Evolutionary conservation across 2,113 vertebrate species (phyloP).

Genomic region (Cynoglossus semilaevis): DNA sequence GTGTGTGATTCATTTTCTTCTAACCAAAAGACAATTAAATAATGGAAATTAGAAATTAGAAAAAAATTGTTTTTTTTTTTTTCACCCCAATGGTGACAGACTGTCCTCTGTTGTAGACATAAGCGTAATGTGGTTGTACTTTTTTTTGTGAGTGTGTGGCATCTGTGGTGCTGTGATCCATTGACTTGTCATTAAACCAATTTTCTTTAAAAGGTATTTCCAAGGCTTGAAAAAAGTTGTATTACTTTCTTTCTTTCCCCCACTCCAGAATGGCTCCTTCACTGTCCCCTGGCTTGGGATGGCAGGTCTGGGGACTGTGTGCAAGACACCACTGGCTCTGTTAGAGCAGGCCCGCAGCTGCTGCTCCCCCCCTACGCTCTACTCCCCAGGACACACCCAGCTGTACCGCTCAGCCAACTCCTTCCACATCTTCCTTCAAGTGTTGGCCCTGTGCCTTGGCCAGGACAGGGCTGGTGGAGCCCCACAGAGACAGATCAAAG

Average conservation of each 20-base stretch:
- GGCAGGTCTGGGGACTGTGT: slow-evolving; percentile 79
- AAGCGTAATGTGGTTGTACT: too few relatives aligned
- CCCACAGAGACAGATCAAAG: slow-evolving; percentile 97
- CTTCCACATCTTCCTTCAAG: slow-evolving; percentile 90
- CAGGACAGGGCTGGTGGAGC: slow-evolving; percentile 78
- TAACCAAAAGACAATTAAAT: too few relatives aligned
- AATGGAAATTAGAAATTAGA: too few relatives aligned
- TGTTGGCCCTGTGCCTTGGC: slow-evolving; percentile 85
- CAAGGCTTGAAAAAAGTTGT: neutral
- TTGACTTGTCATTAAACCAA: too few relatives aligned
- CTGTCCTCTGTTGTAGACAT: too few relatives aligned
- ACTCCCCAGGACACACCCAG: slow-evolving; percentile 70
- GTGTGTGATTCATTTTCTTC: too few relatives aligned
- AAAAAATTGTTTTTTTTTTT: too few relatives aligned
- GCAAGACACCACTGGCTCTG: slow-evolving; percentile 85
- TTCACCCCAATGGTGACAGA: too few relatives aligned
- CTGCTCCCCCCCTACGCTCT: slow-evolving; percentile 70
- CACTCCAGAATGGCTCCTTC: slow-evolving; percentile 83
- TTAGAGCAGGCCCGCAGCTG: slow-evolving; percentile 84
- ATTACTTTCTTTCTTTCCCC: slow-evolving; percentile 7
- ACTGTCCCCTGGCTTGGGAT: slow-evolving; percentile 90
- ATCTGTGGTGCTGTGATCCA: too few relatives aligned
- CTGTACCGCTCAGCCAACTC: slow-evolving; percentile 87
- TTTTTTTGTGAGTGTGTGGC: too few relatives aligned
- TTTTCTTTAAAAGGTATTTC: neutral